phyloP scores from a whole-genome alignment of 1,140 invertebrate genomes.

The Globodera rostochiensis region DNA sequence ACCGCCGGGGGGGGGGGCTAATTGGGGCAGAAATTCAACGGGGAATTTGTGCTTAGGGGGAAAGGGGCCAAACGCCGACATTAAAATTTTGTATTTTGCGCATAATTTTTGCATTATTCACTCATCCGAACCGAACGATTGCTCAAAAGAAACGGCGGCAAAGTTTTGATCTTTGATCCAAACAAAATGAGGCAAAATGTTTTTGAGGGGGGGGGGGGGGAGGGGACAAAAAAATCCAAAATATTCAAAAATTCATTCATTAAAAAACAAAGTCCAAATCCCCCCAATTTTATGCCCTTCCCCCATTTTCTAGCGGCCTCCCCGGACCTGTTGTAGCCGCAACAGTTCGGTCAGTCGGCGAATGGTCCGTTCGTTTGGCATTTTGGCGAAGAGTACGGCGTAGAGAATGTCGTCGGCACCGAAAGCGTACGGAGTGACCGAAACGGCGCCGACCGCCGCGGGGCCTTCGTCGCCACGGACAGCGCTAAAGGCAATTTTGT shows the following conservation, averaged over 20 bases:
- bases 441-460: no score
- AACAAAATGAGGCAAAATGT: not conserved
- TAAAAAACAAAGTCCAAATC: not conserved
- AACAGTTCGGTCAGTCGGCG: constrained; percentile 16
- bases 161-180: no score
- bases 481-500: not conserved
- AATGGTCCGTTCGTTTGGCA: constrained; percentile 20
- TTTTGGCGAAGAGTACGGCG: constrained; percentile 1
- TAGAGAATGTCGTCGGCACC: constrained; percentile 15
- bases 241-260: no score
- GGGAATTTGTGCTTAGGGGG: not conserved
- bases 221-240: no score
- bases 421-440: constrained; percentile 2
- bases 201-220: no score
- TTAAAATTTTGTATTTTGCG: no score
- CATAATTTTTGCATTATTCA: no score
- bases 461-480: not conserved
- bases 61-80: no score
- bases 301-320: no score
- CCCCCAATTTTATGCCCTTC: no score
- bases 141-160: no score
- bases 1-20: not conserved
- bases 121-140: no score
- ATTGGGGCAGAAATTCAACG: not conserved
- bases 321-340: not conserved